phyloP scores from a whole-genome alignment of 53 echinoderm and acorn worm genomes.

The Paracentrotus lividus region DNA sequence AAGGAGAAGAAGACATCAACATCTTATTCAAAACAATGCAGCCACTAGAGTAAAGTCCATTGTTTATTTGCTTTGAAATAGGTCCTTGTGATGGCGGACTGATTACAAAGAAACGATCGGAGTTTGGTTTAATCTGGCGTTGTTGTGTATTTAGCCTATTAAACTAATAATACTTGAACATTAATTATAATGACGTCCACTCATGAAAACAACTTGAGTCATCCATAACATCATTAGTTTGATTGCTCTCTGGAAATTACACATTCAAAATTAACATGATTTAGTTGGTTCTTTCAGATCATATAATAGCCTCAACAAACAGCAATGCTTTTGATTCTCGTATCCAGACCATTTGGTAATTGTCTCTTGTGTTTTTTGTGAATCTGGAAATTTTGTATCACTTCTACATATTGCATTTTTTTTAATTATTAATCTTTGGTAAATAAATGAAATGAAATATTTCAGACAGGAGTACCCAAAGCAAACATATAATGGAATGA shows the following conservation, averaged over 20 bases:
- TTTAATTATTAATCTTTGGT: too few species aligned
- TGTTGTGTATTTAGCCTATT: neutral
- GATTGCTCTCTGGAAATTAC: neutral
- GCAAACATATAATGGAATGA: too few species aligned
- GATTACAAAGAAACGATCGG: neutral
- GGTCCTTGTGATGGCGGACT: neutral
- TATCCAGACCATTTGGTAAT: too few species aligned
- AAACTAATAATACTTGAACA: neutral
- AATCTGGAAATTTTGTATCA: too few species aligned
- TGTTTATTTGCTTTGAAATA: constrained; percentile 8
- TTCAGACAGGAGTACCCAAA: too few species aligned
- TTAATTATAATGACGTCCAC: neutral
- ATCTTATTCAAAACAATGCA: neutral
- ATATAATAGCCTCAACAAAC: too few species aligned
- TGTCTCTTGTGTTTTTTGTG: too few species aligned
- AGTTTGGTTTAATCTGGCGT: neutral
- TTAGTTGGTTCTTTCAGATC: neutral
- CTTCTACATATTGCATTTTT: too few species aligned
- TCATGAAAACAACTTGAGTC: neutral
- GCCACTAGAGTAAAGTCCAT: neutral
- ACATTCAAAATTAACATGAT: neutral
- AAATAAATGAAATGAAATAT: too few species aligned
- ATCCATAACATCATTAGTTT: neutral
- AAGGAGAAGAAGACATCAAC: neutral
- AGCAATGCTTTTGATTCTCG: too few species aligned